phyloP scores from a whole-genome alignment of 2,797 vertebrate genomes.

The Furcifer pardalis region DNA sequence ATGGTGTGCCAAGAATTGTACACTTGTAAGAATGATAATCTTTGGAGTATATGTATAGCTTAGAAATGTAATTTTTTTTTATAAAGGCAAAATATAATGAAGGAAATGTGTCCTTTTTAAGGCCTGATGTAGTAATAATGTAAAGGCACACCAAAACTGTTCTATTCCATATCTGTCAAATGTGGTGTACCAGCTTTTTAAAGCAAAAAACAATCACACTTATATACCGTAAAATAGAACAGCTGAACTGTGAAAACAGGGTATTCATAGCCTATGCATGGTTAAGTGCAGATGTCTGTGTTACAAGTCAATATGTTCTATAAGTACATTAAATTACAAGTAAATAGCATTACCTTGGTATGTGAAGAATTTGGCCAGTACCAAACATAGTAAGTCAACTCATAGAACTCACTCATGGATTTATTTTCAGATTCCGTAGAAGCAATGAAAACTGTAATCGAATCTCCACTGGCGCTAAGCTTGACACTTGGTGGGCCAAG shows the following conservation, averaged over 20 bases:
- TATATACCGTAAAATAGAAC: background rate
- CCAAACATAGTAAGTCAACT: constrained; percentile 56
- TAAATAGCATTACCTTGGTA: constrained; percentile 58
- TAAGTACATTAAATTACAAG: background rate
- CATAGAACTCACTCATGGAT: background rate
- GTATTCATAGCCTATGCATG: too few species aligned
- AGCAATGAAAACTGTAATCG: constrained; percentile 60
- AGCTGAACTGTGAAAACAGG: background rate
- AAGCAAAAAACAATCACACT: too few species aligned
- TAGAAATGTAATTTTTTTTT: too few species aligned
- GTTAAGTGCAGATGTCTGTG: background rate
- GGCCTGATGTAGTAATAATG: background rate
- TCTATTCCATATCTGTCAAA: background rate
- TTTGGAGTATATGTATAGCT: too few species aligned
- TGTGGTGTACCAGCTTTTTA: background rate
- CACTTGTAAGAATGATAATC: too few species aligned
- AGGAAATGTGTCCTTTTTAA: fast-evolving
- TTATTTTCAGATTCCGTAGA: constrained; percentile 28
- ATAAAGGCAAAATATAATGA: background rate
- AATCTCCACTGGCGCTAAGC: constrained; percentile 49
- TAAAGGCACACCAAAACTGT: background rate
- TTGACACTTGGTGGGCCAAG: constrained; percentile 63
- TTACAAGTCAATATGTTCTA: background rate
- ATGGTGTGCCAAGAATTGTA: too few species aligned
- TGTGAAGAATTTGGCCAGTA: constrained; percentile 67